Base-by-base conservation (phyloP, 2,797 vertebrate species). In the Falco naumanni region DNA sequence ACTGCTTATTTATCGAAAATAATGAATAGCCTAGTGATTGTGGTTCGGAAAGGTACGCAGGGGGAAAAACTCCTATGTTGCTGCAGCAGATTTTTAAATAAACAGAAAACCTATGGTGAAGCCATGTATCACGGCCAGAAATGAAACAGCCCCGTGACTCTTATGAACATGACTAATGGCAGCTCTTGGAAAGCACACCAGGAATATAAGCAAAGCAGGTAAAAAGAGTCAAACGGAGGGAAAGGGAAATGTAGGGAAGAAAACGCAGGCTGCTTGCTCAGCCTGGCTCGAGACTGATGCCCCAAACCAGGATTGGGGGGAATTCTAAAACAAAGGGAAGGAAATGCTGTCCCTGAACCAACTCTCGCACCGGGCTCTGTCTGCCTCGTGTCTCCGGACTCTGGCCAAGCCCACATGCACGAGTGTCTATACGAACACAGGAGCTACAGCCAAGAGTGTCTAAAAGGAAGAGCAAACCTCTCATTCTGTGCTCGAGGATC, bases 1-100 rank as follows among this genome's bases (percentile, higher is more conserved):
- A 92, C 89, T 96, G 94, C 75, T 94, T 95, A 93, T 94, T 95
- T 97, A 83, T 50, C 75, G 86, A 85, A 95, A 96, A 93, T 95
- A 94, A 95, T 82, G 72, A 87, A 96, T 94, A 83, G 90, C 74
- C 74, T 68, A 11, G 37, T 80, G 94, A 88, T 93, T 95, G 92
- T 89, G 91, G 78, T 74, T 90, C 1, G 0, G 74, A 63, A 90
- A 78, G 66, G 64, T 74, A 80, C 18, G 12, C 60, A 5, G 70
- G 71, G 68, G 72, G 66, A 16, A 39, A 29, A 60, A 33, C 48
- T 13, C 4, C 34, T 39, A 50, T 0, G 7, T 34, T 85, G 84
- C 85, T 64, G 94, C 92, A 89, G 91, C 71, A 54, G 89, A 39
- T 76, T 79, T 92, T 90, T 90, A 95, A 94, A 86, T 80, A 95